Base-by-base conservation (phyloP, 2,797 vertebrate genomes). In the Enteromius unitaeniatus region DNA sequence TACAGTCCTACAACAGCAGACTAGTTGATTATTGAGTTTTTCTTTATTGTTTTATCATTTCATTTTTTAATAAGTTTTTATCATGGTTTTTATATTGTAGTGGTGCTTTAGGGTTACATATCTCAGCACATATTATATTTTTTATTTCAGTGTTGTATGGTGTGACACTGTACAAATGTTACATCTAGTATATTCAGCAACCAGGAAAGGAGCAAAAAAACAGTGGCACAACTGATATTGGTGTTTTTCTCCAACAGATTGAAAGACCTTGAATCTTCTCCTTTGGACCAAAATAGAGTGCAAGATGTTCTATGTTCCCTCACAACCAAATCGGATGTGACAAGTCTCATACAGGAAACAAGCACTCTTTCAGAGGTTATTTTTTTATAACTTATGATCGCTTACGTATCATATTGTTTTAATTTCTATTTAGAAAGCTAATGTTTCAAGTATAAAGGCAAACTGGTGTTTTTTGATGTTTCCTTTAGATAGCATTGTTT, bases 301-400 rank as follows among this genome's bases (percentile, higher is more conserved):
- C 96, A 96, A 58, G 91, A 93, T 7, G 85, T 95, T 86, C 92
- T 97, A 83, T 93, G 92, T 72, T 93, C 91, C 0, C 87, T 92
- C 49, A 89, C 91, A 47, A 89, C 91, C 9, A 95, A 93, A 86
- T 92, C 93, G 6, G 91, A 96, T 0, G 17, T 95, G 88, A 86
- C 81, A 26, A 86, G 93, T 68, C 91, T 97, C 86, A 94, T 97
- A 23, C 95, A 94, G 84, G 95, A 97, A 84, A 89, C 92, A 26
- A 93, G 93, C 90, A 87, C 90, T 88, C 92, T 94, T 89, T 93
- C 94, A 79, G 94, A 97, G 96, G 97, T 99, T n/a, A 94, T 83
- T 53, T 31, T 45, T 42, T 65, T 2, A 74, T 7, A 58, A 85
- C 34, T 64, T 17, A 21, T 85, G 26, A 81, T 77, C 11, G 64